Evolutionary conservation across 2,888 invertebrate species (phyloP).

Genomic region (Branchipolynoe longqiensis): DNA sequence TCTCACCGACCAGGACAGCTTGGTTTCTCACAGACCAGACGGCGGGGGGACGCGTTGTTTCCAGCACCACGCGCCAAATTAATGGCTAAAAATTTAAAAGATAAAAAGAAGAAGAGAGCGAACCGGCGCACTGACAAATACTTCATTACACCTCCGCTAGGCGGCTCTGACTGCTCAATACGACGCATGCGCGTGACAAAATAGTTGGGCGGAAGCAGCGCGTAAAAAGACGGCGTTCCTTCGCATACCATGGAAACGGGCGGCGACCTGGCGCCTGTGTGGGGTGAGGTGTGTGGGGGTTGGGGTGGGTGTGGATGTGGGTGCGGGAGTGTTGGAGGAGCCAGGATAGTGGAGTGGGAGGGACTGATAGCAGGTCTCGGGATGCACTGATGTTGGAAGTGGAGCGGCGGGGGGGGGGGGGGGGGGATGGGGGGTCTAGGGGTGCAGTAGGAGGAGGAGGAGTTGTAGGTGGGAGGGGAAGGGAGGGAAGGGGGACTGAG

Average conservation of each 20-base stretch:
- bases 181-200: slow-evolving; percentile 1
- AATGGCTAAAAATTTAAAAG: slow-evolving; percentile 2
- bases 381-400: neutral
- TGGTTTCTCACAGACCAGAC: neutral
- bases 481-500: neutral
- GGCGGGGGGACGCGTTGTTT: neutral
- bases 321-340: neutral
- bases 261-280: neutral
- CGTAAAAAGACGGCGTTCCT: slow-evolving; percentile 39
- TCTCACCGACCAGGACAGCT: no score
- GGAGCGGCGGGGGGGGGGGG: neutral
- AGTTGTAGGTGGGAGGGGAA: neutral
- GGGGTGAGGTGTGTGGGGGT: neutral
- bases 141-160: slow-evolving; percentile 43
- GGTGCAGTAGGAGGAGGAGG: neutral
- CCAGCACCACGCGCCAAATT: neutral
- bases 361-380: no score
- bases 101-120: no score
- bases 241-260: slow-evolving; percentile 9
- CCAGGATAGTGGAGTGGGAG: neutral
- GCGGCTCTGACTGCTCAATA: slow-evolving; percentile 53
- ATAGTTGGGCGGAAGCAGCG: slow-evolving; percentile 43
- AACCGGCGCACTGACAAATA: slow-evolving; percentile 36
- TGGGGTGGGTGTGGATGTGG: neutral
- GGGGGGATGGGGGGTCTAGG: slow-evolving; percentile 3